Evolutionary conservation across 2,113 vertebrate genomes (phyloP).

Genomic region (Apaloderma vittatum): DNA sequence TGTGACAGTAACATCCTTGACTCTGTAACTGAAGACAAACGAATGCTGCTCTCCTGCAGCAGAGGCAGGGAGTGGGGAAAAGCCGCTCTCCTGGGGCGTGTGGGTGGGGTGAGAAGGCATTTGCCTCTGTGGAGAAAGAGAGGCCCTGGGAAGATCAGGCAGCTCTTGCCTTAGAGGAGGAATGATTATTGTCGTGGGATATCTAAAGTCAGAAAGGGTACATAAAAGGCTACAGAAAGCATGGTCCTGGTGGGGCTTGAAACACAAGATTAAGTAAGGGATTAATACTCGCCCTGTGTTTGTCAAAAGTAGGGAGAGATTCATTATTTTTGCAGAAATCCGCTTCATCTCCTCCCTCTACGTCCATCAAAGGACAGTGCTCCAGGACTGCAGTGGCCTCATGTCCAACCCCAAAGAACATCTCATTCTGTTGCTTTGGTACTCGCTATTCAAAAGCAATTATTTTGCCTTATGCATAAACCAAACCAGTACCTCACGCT

Average conservation of each 20-base stretch:
- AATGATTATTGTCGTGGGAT: not conserved
- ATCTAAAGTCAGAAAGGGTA: not conserved
- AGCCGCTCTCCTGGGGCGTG: not conserved
- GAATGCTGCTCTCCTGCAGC: not conserved
- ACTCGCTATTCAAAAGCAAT: not conserved
- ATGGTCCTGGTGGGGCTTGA: not conserved
- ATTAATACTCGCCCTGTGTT: not conserved
- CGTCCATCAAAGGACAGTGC: not conserved
- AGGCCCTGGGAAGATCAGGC: not conserved
- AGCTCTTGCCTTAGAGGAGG: not conserved
- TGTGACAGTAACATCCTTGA: not conserved
- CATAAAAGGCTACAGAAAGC: not conserved
- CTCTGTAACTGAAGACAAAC: not conserved
- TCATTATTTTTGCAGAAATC: not conserved
- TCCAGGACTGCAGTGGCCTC: not conserved
- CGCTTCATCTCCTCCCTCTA: not conserved
- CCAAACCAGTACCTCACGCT: not conserved
- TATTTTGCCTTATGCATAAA: not conserved
- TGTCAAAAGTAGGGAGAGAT: not conserved
- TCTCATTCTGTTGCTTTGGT: not conserved
- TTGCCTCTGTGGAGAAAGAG: not conserved
- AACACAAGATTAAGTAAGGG: not conserved
- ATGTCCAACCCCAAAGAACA: not conserved
- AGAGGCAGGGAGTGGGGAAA: not conserved
- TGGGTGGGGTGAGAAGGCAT: conserved; percentile 2